Percentiles rank a stretch among this genome's conserved stretches.
These are phyloP conservation scores for Psylliodes chrysocephalus DNA, from an alignment of 2,888 invertebrate genomes.

Conservation along the genomic window DNA sequence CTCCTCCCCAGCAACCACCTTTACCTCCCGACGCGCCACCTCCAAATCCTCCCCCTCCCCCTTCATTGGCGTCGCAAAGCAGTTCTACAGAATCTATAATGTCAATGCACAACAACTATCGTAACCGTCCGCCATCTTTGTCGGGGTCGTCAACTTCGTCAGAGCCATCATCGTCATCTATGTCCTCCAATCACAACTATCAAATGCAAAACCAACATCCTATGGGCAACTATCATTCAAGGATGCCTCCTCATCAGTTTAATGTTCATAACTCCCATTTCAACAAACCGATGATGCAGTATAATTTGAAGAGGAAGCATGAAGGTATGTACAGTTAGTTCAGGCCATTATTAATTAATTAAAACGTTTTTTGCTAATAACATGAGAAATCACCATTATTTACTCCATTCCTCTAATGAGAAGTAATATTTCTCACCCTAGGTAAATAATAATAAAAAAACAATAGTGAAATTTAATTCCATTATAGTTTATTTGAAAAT, in stretches of 20 bases:
- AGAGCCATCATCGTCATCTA: too few relatives aligned
- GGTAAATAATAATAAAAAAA: too few relatives aligned
- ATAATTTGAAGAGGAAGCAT: neutral
- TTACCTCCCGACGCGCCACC: constrained; percentile 12
- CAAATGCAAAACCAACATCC: neutral
- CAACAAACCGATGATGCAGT: neutral
- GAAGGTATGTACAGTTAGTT: neutral
- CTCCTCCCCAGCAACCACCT: constrained; percentile 9
- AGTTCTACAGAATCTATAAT: neutral
- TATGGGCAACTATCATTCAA: neutral
- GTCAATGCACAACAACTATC: neutral
- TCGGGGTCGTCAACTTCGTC: neutral
- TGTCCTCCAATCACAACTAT: neutral
- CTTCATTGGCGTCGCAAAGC: neutral
- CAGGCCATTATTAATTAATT: too few relatives aligned
- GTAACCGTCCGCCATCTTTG: neutral
- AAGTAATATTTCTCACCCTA: too few relatives aligned
- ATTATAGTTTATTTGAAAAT: too few relatives aligned
- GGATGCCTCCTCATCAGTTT: neutral
- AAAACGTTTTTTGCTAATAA: too few relatives aligned
- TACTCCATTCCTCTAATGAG: too few relatives aligned
- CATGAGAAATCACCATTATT: too few relatives aligned
- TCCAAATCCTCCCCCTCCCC: constrained; percentile 14
- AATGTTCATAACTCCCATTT: neutral
- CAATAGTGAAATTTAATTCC: too few relatives aligned